Conservation (phyloP, 2,888 invertebrate species). For the Rhimphoctona megacephalus region DNA sequence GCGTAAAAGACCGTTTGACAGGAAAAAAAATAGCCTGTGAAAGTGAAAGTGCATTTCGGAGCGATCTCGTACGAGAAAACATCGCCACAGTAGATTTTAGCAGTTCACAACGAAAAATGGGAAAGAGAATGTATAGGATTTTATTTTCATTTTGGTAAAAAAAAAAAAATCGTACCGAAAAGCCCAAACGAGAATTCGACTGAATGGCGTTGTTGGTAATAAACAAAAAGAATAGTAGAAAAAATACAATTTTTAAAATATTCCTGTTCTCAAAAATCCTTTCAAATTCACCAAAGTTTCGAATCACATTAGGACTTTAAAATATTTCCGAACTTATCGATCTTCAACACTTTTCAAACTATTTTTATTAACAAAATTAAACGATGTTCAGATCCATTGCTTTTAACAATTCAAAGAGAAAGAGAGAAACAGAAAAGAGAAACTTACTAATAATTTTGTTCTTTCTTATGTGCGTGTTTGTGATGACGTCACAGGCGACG, state of each 20-base stretch:
- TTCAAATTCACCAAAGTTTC: not conserved
- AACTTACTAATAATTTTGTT: constrained; percentile 66
- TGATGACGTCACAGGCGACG: constrained; percentile 76
- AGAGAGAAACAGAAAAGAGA: constrained; percentile 25
- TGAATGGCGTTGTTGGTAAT: not conserved
- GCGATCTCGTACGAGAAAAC: constrained; percentile 33
- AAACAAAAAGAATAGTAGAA: not conserved
- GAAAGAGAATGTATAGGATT: not conserved
- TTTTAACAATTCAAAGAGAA: not conserved
- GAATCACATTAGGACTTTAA: not conserved
- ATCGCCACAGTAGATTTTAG: not conserved
- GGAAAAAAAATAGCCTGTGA: constrained; percentile 45
- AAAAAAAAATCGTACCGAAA: not conserved
- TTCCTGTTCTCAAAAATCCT: too few relatives aligned
- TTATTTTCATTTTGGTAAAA: not conserved
- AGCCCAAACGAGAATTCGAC: not conserved
- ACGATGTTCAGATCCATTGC: not conserved
- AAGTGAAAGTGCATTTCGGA: constrained; percentile 60
- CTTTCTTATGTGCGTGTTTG: constrained; percentile 46
- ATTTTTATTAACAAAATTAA: not conserved
- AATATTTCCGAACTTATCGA: not conserved
- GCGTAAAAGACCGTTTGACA: constrained; percentile 2
- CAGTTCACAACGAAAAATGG: not conserved
- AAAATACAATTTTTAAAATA: too few relatives aligned
- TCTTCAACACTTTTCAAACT: not conserved